These are phyloP conservation scores for Laticauda colubrina DNA, from an alignment of 2,113 vertebrate genomes.

Conservation along the genomic window DNA sequence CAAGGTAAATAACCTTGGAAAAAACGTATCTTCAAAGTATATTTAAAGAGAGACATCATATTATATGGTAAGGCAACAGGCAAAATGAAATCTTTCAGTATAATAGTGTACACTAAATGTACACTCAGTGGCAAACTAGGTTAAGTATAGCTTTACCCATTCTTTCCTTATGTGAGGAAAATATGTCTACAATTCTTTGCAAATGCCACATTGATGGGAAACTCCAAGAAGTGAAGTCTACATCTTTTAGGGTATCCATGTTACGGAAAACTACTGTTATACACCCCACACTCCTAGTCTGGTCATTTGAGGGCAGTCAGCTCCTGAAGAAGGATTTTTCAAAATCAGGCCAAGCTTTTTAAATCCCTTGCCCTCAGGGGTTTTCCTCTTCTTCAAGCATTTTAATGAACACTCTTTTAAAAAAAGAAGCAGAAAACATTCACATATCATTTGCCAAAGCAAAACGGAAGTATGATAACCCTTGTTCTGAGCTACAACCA, in stretches of 20 bases:
- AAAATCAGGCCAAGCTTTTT: background rate
- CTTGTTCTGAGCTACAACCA: background rate
- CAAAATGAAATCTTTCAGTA: background rate
- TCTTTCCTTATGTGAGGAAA: background rate
- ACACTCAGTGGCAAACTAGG: background rate
- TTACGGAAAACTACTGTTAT: background rate
- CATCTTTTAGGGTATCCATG: background rate
- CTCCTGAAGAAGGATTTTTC: background rate
- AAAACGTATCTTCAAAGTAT: background rate
- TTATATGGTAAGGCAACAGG: background rate
- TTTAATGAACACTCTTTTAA: background rate
- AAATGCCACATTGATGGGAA: background rate
- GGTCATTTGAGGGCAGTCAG: background rate
- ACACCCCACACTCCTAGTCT: background rate
- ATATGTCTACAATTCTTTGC: background rate
- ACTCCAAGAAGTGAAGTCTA: background rate
- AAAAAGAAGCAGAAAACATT: background rate
- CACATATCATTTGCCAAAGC: background rate
- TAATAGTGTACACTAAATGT: background rate
- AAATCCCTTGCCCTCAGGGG: background rate
- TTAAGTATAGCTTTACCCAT: background rate
- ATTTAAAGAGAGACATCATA: background rate
- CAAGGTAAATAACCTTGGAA: background rate
- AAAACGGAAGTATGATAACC: background rate
- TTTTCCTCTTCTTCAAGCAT: background rate